Base-by-base conservation (phyloP, 2,797 vertebrate genomes). In the Coccyzus lansbergi region DNA sequence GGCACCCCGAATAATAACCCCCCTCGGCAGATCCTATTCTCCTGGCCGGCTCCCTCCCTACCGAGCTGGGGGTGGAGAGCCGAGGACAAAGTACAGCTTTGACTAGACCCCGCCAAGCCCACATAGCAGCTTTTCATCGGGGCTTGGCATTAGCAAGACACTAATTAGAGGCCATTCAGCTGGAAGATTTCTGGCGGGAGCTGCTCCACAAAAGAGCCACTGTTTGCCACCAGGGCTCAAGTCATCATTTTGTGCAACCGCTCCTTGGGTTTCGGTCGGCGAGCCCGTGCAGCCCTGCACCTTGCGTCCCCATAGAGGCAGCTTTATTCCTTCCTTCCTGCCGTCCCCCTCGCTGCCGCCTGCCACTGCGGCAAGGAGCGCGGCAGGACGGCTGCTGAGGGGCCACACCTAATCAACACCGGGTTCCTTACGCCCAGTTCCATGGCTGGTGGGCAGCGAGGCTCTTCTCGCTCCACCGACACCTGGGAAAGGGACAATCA, bases 161-260 rank as follows among this genome's bases (percentile, higher is more conserved):
- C 95, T 96, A 97, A 97, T 97, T 97, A 97, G 95, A 95, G 96
- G 94, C 97, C 94, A 97, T 97, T 97, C 96, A 97, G 88, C 97
- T 95, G 96, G 95, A 95, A 97, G 96, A 94, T 91, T 93, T 93
- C 94, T 94, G 96, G 96, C 92, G 80, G 91, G 55, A 90, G 76
- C 88, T 77, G 80, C 62, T 71, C 87, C 87, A 97, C 83, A 90
- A 97, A 88, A 95, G 94, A 65, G 48, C 76, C 95, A 96, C 96
- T 98, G 95, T 86, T 86, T 46, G 95, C 76, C 62, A 79, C 91
- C 53, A 83, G 78, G 96, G 93, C 94, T 96, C 93, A 92, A 94
- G 96, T 95, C 96, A 95, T 93, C 91, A 83, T 91, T 87, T 86
- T 95, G 95, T 93, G 83, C 88, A 84, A 93, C 62, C 44, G 68